Percentiles rank a stretch among this genome's conserved stretches.
These are phyloP conservation scores for Erpetoichthys calabaricus DNA, from an alignment of 2,797 vertebrate species.

Conservation along the genomic window DNA sequence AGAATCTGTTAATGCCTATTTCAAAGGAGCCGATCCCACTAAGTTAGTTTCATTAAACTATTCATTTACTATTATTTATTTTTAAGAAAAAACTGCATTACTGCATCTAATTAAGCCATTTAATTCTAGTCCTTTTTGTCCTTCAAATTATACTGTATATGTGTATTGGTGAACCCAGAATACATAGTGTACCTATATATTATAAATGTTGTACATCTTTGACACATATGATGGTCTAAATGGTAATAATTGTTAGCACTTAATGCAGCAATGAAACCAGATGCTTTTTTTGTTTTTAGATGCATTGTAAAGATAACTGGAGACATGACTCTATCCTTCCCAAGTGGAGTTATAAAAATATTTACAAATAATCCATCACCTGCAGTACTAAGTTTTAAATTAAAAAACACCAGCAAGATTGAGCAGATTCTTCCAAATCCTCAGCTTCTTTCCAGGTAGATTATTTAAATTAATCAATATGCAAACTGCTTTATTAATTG, in stretches of 20 bases:
- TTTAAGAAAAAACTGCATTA: not conserved
- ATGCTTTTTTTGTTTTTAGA: constrained; percentile 38
- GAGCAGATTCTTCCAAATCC: constrained; percentile 92
- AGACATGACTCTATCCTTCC: constrained; percentile 93
- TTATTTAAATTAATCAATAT: not conserved
- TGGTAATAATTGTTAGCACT: no score
- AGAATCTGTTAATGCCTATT: constrained; percentile 96
- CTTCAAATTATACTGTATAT: no score
- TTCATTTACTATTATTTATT: constrained; percentile 11
- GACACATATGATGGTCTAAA: no score
- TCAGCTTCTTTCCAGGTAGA: constrained; percentile 82
- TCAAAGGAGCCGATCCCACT: constrained; percentile 95
- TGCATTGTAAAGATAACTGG: constrained; percentile 98
- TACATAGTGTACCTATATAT: no score
- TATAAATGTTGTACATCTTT: no score
- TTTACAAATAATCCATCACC: constrained; percentile 87
- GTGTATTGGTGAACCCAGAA: no score
- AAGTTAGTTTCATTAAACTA: constrained; percentile 56
- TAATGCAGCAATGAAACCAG: no score
- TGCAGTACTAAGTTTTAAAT: constrained; percentile 77
- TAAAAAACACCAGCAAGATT: constrained; percentile 78
- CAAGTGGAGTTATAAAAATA: constrained; percentile 90
- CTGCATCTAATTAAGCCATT: not conserved
- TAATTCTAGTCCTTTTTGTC: not conserved
- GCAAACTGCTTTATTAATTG: not conserved